Conservation (phyloP, 2,113 vertebrate genomes). For the Chaenogobius annularis region DNA sequence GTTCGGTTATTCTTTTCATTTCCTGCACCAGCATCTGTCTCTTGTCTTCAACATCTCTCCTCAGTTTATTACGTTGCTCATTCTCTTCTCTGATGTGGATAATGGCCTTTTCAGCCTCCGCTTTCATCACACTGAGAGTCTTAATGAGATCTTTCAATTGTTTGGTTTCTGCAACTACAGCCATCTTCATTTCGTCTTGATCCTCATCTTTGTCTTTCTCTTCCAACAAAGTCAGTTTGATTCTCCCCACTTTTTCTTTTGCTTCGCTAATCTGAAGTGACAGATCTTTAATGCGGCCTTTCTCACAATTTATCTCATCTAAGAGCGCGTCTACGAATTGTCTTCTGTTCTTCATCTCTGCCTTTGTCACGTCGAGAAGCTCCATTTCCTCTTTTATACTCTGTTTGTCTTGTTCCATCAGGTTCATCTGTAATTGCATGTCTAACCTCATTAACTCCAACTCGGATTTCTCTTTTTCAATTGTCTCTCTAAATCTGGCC, state of each 20-base stretch:
- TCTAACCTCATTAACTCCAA: constrained; percentile 8
- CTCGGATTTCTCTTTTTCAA: constrained; percentile 15
- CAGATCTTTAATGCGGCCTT: constrained; percentile 12
- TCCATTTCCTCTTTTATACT: constrained; percentile 9
- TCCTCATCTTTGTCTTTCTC: constrained; percentile 2
- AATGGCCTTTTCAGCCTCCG: not conserved
- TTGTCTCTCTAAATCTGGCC: not conserved
- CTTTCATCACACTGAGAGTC: not conserved
- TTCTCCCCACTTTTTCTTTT: constrained; percentile 2
- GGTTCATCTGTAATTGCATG: not conserved
- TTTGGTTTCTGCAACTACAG: not conserved
- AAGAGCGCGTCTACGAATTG: constrained; percentile 1
- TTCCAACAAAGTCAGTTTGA: not conserved
- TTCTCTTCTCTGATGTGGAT: not conserved
- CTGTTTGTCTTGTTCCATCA: not conserved
- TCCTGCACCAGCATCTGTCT: not conserved
- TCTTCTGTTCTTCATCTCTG: not conserved
- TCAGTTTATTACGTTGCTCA: not conserved
- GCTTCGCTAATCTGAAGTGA: constrained; percentile 3
- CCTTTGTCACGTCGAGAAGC: not conserved
- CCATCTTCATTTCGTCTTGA: not conserved
- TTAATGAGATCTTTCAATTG: not conserved
- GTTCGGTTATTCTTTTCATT: not conserved
- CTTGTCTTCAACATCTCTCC: not conserved
- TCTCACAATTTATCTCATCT: constrained; percentile 3